Percentiles rank a stretch among this genome's conserved stretches.
Conservation (phyloP, 2,888 invertebrate genomes). For the Eulithis prunata region DNA sequence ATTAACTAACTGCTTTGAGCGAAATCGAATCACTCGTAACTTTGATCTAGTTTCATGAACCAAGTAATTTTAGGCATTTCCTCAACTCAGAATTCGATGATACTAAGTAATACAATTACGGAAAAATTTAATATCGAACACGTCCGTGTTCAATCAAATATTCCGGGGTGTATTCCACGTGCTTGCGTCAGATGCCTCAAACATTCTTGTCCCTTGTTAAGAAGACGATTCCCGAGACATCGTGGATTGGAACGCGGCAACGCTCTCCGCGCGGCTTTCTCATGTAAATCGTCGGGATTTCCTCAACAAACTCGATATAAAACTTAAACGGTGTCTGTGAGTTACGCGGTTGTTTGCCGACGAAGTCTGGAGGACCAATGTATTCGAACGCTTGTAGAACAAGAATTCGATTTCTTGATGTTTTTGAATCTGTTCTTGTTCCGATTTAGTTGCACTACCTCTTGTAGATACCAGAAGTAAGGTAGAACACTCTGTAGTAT, state of each 20-base stretch:
- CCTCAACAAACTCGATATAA: slow-evolving; percentile 69
- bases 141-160: slow-evolving; percentile 73
- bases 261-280: slow-evolving; percentile 67
- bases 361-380: slow-evolving; percentile 31
- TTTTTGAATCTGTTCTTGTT: background rate
- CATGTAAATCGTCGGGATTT: slow-evolving; percentile 78
- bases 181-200: slow-evolving; percentile 68
- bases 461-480: background rate
- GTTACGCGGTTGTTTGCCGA: slow-evolving; percentile 47
- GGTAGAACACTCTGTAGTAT: background rate
- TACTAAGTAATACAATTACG: slow-evolving; percentile 30
- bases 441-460: background rate
- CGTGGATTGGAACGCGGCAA: slow-evolving; percentile 53
- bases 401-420: slow-evolving; percentile 11
- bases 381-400: slow-evolving; percentile 24
- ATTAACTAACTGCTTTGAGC: slow-evolving; percentile 9
- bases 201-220: slow-evolving; percentile 76
- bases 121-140: slow-evolving; percentile 65
- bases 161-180: slow-evolving; percentile 66
- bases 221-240: slow-evolving; percentile 58
- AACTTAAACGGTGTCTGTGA: slow-evolving; percentile 63
- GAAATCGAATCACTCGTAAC: slow-evolving; percentile 5
- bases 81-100: background rate
- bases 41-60: background rate
- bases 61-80: background rate